These are phyloP conservation scores for Myopa tessellatipennis DNA, from an alignment of 2,888 invertebrate species.

Conservation along the genomic window DNA sequence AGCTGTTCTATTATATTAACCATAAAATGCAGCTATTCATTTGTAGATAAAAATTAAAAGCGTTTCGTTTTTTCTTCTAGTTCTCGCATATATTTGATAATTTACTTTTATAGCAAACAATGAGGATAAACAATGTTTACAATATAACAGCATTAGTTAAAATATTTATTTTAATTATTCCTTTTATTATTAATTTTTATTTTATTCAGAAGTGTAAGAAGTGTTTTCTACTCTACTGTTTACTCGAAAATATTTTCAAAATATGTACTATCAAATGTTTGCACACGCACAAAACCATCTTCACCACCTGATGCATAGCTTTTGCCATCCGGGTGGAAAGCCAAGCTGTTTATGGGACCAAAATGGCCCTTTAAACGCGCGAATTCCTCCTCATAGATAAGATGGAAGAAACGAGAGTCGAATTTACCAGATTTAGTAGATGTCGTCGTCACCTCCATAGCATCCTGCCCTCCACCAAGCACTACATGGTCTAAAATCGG, in stretches of 20 bases:
- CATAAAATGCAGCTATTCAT: too few species aligned
- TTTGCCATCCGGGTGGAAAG: conserved; percentile 97
- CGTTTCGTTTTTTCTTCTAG: conserved; percentile 54
- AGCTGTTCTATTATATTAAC: too few species aligned
- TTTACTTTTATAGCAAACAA: conserved; percentile 58
- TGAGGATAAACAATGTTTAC: conserved; percentile 22
- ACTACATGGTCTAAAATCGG: conserved; percentile 96
- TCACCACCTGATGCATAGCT: conserved; percentile 98
- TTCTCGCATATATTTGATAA: conserved; percentile 60
- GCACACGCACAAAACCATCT: conserved; percentile 97
- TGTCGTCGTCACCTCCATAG: conserved; percentile 98
- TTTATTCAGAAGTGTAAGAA: conserved; percentile 15
- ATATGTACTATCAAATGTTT: conserved; percentile 95
- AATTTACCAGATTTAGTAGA: conserved; percentile 96
- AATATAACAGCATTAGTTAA: neutral
- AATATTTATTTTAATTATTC: too few species aligned
- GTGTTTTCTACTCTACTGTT: conserved; percentile 34
- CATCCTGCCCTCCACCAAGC: conserved; percentile 99
- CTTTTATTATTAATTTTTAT: conserved; percentile 2
- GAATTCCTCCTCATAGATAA: conserved; percentile 97
- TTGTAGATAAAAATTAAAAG: too few species aligned
- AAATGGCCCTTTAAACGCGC: conserved; percentile 99
- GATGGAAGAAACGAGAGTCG: conserved; percentile 93
- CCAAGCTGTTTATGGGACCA: conserved; percentile 98
- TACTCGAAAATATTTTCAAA: conserved; percentile 75